phyloP scores from a whole-genome alignment of 2,113 vertebrate species.

The Uria lomvia region DNA sequence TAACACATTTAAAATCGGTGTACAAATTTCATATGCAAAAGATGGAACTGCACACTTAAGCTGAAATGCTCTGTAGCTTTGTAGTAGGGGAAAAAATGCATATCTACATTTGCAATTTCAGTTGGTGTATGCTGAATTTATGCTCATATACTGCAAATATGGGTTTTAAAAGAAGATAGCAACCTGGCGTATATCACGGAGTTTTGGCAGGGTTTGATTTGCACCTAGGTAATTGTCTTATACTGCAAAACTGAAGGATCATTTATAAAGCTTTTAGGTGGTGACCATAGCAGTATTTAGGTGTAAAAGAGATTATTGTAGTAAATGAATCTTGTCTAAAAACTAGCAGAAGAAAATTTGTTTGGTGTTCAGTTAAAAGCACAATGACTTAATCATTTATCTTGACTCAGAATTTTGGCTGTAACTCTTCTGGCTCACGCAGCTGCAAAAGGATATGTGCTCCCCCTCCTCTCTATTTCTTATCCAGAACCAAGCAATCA shows the following conservation, averaged over 20 bases:
- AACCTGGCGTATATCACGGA: background rate
- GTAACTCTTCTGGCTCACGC: background rate
- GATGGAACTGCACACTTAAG: background rate
- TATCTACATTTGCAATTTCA: background rate
- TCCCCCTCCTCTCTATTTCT: constrained; percentile 26
- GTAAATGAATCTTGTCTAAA: constrained; percentile 64
- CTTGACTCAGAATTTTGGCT: background rate
- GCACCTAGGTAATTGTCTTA: constrained; percentile 6
- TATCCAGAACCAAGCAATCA: constrained; percentile 68
- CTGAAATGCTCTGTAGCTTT: background rate
- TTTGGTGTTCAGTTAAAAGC: constrained; percentile 39
- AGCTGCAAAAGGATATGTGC: background rate
- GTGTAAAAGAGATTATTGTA: constrained; percentile 44
- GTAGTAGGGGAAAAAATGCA: background rate
- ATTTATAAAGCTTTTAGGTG: constrained; percentile 59
- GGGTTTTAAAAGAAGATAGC: background rate
- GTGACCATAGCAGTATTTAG: constrained; percentile 34
- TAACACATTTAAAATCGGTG: background rate
- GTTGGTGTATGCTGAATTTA: background rate
- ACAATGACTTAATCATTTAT: constrained; percentile 46
- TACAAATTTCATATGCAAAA: background rate
- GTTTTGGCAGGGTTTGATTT: constrained; percentile 18
- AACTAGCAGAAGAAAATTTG: constrained; percentile 52
- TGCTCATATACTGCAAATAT: background rate
- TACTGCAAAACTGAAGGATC: background rate